Percentiles rank a stretch among this genome's conserved stretches.
These are phyloP conservation scores for Orientallactaga sibirica DNA, from an alignment of 2,797 vertebrate species.

Conservation along the genomic window DNA sequence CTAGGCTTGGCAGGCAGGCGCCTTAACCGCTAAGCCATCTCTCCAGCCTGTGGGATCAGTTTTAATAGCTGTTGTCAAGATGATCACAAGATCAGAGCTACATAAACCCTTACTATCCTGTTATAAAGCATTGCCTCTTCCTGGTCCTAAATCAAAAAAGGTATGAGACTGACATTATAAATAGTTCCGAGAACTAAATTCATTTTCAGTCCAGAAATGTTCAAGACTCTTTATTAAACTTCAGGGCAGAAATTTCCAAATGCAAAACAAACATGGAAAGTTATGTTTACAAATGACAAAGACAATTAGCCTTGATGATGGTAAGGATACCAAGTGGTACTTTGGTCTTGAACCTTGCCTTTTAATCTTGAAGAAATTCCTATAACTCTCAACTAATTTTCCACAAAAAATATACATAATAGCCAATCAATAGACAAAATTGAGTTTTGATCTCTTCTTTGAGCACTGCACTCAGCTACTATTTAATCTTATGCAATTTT, in stretches of 20 bases:
- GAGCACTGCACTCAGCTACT: neutral
- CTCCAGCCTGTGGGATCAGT: neutral
- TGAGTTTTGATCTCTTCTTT: neutral
- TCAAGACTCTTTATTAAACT: neutral
- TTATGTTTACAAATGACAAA: constrained; percentile 2
- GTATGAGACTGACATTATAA: neutral
- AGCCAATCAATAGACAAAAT: neutral
- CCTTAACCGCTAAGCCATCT: no score
- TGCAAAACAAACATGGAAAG: constrained; percentile 28
- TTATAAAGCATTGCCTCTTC: neutral
- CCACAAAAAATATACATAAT: neutral
- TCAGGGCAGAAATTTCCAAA: neutral
- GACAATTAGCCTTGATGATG: neutral
- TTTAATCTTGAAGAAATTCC: constrained; percentile 7
- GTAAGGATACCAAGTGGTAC: neutral
- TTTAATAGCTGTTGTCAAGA: constrained; percentile 52
- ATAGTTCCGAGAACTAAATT: constrained; percentile 16
- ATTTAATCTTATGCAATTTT: neutral
- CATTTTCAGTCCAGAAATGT: neutral
- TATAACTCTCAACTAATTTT: neutral
- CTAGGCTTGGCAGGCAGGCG: no score
- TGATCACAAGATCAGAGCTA: neutral
- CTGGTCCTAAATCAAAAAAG: neutral
- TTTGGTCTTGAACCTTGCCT: constrained; percentile 11
- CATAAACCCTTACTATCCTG: neutral